These are phyloP conservation scores for Sprattus sprattus DNA, from an alignment of 2,113 vertebrate species.

Conservation along the genomic window DNA sequence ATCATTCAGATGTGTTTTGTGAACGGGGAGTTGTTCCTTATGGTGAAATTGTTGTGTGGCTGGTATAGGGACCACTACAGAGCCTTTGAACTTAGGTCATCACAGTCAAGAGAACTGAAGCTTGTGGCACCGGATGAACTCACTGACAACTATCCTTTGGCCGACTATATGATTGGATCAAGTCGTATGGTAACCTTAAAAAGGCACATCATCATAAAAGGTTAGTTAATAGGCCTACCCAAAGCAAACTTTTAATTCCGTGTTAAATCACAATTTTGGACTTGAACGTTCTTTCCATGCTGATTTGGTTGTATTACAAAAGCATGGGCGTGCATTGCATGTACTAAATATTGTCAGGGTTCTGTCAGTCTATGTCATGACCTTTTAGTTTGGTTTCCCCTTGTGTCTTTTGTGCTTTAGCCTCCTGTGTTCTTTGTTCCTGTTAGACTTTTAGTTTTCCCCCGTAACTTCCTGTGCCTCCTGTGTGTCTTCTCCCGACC, in stretches of 20 bases:
- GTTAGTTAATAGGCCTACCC: too few relatives aligned
- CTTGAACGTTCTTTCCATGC: background rate
- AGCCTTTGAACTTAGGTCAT: constrained; percentile 41
- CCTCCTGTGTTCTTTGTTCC: too few relatives aligned
- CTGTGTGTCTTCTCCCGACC: too few relatives aligned
- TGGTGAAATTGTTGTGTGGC: constrained; percentile 34
- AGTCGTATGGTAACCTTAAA: constrained; percentile 45
- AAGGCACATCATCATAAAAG: constrained; percentile 5
- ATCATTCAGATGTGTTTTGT: constrained; percentile 39
- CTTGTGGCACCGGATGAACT: constrained; percentile 39
- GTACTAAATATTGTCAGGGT: too few relatives aligned
- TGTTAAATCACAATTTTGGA: too few relatives aligned
- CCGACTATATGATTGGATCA: constrained; percentile 41
- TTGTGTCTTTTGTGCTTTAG: too few relatives aligned
- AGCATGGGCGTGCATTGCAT: too few relatives aligned
- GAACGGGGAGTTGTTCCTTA: constrained; percentile 20
- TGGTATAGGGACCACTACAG: constrained; percentile 44
- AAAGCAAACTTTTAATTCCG: too few relatives aligned
- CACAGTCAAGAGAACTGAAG: constrained; percentile 5
- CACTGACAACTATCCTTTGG: constrained; percentile 39
- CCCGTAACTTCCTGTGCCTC: too few relatives aligned
- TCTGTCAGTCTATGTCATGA: too few relatives aligned
- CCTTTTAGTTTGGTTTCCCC: too few relatives aligned
- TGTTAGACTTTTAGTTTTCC: too few relatives aligned
- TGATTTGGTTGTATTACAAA: background rate